These are phyloP conservation scores for Drosophila limbata DNA, from an alignment of 2,888 invertebrate genomes.

Conservation along the genomic window DNA sequence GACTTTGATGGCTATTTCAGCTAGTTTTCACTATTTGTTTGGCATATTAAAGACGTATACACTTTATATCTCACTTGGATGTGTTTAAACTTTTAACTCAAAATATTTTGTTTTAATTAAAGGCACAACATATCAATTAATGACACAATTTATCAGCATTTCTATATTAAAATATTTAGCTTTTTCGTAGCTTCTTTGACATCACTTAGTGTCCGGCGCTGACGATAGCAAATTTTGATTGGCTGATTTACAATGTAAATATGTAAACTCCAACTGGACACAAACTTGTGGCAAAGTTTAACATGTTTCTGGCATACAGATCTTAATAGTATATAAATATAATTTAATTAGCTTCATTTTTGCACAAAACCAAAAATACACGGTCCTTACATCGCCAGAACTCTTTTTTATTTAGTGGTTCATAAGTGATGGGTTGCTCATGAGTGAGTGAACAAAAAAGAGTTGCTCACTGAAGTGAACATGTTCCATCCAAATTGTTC, in stretches of 20 bases:
- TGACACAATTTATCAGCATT: constrained; percentile 1
- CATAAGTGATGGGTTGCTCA: no score
- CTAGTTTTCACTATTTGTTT: constrained; percentile 7
- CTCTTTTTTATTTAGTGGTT: constrained; percentile 7
- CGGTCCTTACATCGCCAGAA: constrained; percentile 61
- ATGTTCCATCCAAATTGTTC: no score
- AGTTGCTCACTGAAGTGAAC: no score
- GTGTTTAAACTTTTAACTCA: neutral
- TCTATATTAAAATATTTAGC: constrained; percentile 10
- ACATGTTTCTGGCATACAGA: constrained; percentile 5
- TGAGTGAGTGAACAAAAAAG: no score
- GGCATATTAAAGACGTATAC: neutral
- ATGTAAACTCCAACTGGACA: constrained; percentile 3
- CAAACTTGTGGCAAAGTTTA: constrained; percentile 15
- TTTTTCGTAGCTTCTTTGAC: constrained; percentile 32
- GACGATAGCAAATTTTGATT: constrained; percentile 58
- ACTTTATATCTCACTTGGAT: neutral
- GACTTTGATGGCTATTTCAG: constrained; percentile 16
- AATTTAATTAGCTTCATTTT: constrained; percentile 15
- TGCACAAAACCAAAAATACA: constrained; percentile 29
- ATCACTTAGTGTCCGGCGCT: constrained; percentile 58
- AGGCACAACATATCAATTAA: neutral
- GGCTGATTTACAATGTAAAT: constrained; percentile 8
- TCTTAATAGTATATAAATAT: constrained; percentile 2
- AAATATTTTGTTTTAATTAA: neutral